Base-by-base conservation (phyloP, 2,888 invertebrate genomes). In the Aleiodes alternator region DNA sequence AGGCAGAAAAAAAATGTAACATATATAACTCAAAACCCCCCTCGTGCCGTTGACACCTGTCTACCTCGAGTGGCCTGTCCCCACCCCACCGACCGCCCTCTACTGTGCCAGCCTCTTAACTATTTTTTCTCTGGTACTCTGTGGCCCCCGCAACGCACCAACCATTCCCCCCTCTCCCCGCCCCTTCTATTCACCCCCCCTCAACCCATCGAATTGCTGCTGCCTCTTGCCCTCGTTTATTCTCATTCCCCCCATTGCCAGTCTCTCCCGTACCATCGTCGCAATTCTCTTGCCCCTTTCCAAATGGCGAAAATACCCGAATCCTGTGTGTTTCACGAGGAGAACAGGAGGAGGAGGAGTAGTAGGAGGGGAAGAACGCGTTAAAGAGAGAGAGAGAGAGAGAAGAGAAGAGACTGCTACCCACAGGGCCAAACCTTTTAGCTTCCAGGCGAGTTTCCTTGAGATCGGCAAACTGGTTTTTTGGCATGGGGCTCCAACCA, bases 61-160 rank as follows among this genome's bases (percentile, higher is more conserved):
- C 88, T 84, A 84, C 86, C 85, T 72, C 66, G 85, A 87, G 84
- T 86, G 84, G 76, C 72, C 78, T 75, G 83, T 84, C 86, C 87
- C 87, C 87, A 86, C 86, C 87, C 87, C 87, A 85, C 85, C 84
- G 84, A 86, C 85, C 85, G 87, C 88, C 88, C 88, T 88, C 88
- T 87, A 87, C 87, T 87, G 87, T 87, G 83, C 83, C 85, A 84
- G 86, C 84, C 87, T 87, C 88, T 87, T 86, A 87, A 87, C 88
- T 88, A 87, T 88, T 88, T 88, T 88, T 88, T 87, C 86, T 85
- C 87, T 83, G 84, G 82, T 84, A 82, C 82, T 77, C 78, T 78
- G 80, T 61, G 69, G 77, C 76, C 77, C 79, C 80, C 80, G 78
- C 82, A 74, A 64, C 69, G 14, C 53, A 56, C 14, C 50, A 71